Evolutionary conservation across 2,888 invertebrate species (phyloP).

Genomic region (Leptopterna dolabrata): DNA sequence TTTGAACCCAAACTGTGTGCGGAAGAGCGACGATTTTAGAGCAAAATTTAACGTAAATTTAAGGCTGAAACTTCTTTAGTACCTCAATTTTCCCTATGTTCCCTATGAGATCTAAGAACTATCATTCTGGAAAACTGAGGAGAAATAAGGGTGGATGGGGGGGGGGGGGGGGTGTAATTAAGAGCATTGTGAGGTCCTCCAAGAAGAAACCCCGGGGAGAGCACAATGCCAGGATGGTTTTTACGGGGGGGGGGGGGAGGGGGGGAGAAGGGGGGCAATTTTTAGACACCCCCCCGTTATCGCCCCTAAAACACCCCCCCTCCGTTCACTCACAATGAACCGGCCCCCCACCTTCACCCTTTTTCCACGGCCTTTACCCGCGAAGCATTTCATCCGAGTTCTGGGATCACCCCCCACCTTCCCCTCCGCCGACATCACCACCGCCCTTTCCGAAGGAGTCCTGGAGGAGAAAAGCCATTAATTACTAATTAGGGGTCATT

Average conservation of each 20-base stretch:
- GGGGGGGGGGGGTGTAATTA: neutral
- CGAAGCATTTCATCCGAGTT: neutral
- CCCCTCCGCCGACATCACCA: neutral
- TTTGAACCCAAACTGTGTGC: too few species aligned
- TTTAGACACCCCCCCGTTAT: neutral
- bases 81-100: too few species aligned
- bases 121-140: too few species aligned
- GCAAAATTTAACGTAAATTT: too few species aligned
- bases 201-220: neutral
- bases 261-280: neutral
- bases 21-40: too few species aligned
- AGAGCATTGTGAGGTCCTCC: constrained; percentile 3
- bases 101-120: too few species aligned
- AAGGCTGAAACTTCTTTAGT: too few species aligned
- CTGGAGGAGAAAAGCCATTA: constrained; percentile 58
- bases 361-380: neutral
- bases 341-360: too few species aligned
- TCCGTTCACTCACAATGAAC: neutral
- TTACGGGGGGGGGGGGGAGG: neutral
- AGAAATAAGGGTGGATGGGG: too few species aligned
- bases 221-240: neutral
- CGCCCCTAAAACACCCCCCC: neutral
- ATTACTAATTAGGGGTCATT: constrained; percentile 61
- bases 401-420: constrained; percentile 3
- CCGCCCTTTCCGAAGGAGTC: neutral